Base-by-base conservation (phyloP, 1,140 invertebrate genomes). In the Chrysopa pallens region DNA sequence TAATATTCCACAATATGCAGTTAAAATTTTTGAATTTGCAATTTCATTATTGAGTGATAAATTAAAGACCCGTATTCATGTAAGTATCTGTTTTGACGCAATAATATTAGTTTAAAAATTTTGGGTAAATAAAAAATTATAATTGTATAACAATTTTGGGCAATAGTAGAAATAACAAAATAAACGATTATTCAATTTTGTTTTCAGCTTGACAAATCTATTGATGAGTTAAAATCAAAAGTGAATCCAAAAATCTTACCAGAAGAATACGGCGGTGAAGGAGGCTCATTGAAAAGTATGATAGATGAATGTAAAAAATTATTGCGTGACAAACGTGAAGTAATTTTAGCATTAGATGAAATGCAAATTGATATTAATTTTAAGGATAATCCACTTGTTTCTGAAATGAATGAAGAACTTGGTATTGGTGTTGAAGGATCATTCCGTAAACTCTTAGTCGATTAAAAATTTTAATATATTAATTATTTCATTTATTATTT, bases 211-310 rank as follows among this genome's bases (percentile, higher is more conserved):
- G 81, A 85, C 57, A 75, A 74, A 48, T 74, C 64, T 39, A 53
- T 79, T 8, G 72, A 82, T 2, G 78, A 81, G 11, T 56, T 89
- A 13, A 72, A 74, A 36, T 66, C 74, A 42, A 66, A 72, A 42
- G 69, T 89, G 1, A 71, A 84, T 51, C 67, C 73, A 7, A 72
- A 74, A 44, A 83, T 87, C 52, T 58, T 90, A 39, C 86, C 85
- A 1, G 80, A 82, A 56, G 86, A 90, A 57, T 89, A 88, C 53
- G 84, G 85, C 1, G 86, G 85, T 1, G 75, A 74, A 27, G 61
- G 84, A 9, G 61, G 84, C 11, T 81, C 84, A 12, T 57, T 87
- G 29, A 63, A 63, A 8, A 80, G 85, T 17, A 86, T 90, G 81
- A 80, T 88, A 42, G 72, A 76, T 56, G 68, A 68, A 48, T 72